These are phyloP conservation scores for Phymorhynchus buccinoides DNA, from an alignment of 1,140 invertebrate species.

Conservation along the genomic window DNA sequence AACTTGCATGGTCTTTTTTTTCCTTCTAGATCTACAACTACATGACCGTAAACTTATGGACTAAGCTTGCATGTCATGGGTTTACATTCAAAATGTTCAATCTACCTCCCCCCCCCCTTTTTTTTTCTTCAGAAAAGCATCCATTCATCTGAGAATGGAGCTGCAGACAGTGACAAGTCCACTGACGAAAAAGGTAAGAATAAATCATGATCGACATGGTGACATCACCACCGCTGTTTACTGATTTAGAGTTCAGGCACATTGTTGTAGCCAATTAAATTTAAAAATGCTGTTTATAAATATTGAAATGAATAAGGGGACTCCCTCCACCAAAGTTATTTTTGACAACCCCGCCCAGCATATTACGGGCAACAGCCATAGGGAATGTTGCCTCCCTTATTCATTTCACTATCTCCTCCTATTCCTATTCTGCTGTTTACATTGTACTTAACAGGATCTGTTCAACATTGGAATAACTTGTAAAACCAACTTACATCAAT, in stretches of 20 bases:
- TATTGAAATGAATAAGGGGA: not conserved
- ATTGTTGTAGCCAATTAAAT: not conserved
- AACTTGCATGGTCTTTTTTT: not conserved
- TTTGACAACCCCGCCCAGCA: not conserved
- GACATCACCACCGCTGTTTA: not conserved
- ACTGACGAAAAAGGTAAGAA: constrained; percentile 67
- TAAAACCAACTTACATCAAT: too few relatives aligned
- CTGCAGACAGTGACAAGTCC: constrained; percentile 59
- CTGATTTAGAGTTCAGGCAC: not conserved
- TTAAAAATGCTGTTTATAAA: not conserved
- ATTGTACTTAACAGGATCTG: too few relatives aligned
- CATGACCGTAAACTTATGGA: not conserved
- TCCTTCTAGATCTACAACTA: not conserved
- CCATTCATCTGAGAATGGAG: constrained; percentile 64
- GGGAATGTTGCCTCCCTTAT: too few relatives aligned
- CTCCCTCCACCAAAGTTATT: too few relatives aligned
- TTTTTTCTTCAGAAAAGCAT: constrained; percentile 58
- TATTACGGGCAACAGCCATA: not conserved
- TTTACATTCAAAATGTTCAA: not conserved
- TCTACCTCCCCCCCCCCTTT: too few relatives aligned
- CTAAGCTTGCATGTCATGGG: not conserved
- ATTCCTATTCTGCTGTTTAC: too few relatives aligned
- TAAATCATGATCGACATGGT: too few relatives aligned
- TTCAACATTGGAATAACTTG: too few relatives aligned
- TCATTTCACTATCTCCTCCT: too few relatives aligned